phyloP scores from a whole-genome alignment of 2,888 invertebrate genomes.

The Drosophila austrosaltans region DNA sequence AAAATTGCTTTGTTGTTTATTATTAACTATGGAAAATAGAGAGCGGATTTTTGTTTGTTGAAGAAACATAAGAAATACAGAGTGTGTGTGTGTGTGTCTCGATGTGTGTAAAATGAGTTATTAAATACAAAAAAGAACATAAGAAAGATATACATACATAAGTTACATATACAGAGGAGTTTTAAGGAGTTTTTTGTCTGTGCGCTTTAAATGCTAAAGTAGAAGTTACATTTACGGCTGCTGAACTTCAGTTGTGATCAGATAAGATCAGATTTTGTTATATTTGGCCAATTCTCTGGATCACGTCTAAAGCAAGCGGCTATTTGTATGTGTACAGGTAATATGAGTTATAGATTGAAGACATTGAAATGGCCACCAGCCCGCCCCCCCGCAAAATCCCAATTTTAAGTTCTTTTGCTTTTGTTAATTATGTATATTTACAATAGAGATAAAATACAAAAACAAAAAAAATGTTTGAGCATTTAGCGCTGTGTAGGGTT shows the following conservation, averaged over 20 bases:
- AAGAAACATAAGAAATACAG: conserved; percentile 35
- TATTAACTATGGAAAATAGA: conserved; percentile 70
- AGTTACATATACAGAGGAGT: conserved; percentile 9
- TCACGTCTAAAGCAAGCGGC: conserved; percentile 56
- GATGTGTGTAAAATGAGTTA: conserved; percentile 21
- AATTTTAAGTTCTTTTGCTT: conserved; percentile 11
- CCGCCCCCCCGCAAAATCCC: too few species aligned
- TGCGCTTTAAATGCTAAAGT: conserved; percentile 4
- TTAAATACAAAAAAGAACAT: conserved; percentile 13
- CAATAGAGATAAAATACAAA: conserved; percentile 54
- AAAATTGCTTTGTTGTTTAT: conserved; percentile 66
- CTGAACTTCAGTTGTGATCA: conserved; percentile 53
- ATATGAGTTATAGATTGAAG: conserved; percentile 31
- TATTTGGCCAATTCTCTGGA: conserved; percentile 48
- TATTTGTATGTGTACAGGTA: conserved; percentile 29
- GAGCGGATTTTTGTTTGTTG: conserved; percentile 42
- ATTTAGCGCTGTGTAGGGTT: conserved; percentile 40
- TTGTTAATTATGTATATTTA: conserved; percentile 56
- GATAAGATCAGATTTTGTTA: conserved; percentile 4
- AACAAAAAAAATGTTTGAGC: conserved; percentile 17
- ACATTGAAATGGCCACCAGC: conserved; percentile 31
- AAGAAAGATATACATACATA: conserved; percentile 25
- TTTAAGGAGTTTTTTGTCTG: not conserved
- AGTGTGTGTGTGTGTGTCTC: conserved; percentile 51
- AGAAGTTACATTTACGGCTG: conserved; percentile 20